These are phyloP conservation scores for Ceyx melanurus DNA, from an alignment of 2,113 vertebrate species.

Conservation along the genomic window DNA sequence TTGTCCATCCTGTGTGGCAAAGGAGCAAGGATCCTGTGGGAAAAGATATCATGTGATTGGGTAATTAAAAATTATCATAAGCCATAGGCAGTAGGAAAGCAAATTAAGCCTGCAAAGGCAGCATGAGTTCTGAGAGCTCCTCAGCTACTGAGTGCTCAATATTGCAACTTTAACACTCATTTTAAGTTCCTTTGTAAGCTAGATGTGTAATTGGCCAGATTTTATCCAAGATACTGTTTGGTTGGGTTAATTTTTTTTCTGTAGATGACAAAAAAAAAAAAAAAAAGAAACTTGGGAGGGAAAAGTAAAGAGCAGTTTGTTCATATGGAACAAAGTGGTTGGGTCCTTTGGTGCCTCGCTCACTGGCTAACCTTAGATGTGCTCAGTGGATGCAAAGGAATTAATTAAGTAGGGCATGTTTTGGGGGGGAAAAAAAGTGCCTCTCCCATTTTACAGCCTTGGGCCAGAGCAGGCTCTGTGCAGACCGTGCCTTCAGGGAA, in stretches of 20 bases:
- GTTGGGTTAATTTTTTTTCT: background rate
- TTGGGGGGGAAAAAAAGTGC: background rate
- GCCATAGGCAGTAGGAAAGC: constrained; percentile 34
- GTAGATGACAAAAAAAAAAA: background rate
- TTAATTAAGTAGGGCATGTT: background rate
- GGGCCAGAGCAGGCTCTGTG: background rate
- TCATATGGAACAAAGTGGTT: background rate
- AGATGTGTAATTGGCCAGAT: background rate
- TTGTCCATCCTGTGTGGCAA: background rate
- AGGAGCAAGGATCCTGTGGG: constrained; percentile 29
- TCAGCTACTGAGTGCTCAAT: background rate
- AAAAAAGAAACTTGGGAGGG: background rate
- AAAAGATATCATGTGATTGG: constrained; percentile 43
- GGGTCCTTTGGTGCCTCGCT: background rate
- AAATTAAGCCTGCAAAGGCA: constrained; percentile 51
- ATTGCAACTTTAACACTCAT: background rate
- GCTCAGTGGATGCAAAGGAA: background rate
- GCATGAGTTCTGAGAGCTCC: background rate
- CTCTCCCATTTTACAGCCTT: background rate
- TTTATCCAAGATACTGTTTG: background rate
- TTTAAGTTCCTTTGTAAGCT: background rate
- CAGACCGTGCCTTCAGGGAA: background rate
- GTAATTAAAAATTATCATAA: constrained; percentile 67
- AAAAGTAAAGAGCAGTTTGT: background rate
- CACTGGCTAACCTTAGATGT: background rate